A percentile compares a stretch with the other conserved stretches of the same genome.
phyloP scores from a whole-genome alignment of 2,113 vertebrate genomes.

The Saguinus imperator region DNA sequence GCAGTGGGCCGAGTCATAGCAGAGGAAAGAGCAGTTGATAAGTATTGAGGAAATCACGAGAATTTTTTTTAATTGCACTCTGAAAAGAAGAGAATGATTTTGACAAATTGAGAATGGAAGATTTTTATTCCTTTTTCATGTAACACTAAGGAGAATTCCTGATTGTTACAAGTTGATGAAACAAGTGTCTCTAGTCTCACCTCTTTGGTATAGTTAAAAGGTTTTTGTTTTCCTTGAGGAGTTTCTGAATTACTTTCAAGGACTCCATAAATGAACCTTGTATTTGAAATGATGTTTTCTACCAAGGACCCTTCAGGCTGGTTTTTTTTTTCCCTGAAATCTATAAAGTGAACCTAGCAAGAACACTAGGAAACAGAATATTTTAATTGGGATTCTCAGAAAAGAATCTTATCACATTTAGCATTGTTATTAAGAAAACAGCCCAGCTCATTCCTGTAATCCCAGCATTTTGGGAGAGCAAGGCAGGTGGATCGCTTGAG shows the following conservation, averaged over 20 bases:
- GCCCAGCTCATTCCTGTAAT: too few relatives aligned
- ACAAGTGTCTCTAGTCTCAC: neutral
- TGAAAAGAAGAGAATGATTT: neutral
- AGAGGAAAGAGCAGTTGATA: neutral
- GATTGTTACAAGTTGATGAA: neutral
- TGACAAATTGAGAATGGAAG: neutral
- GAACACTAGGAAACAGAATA: neutral
- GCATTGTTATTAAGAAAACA: neutral
- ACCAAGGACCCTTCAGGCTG: neutral
- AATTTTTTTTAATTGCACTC: neutral
- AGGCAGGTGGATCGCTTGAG: too few relatives aligned
- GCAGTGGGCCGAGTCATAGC: neutral
- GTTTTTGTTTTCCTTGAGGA: neutral
- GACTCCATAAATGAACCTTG: neutral
- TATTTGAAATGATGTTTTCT: conserved; percentile 31
- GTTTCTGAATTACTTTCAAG: conserved; percentile 23
- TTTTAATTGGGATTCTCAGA: neutral
- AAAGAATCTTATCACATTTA: conserved; percentile 29
- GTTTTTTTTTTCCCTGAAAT: neutral
- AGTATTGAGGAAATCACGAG: neutral
- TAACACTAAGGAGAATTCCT: neutral
- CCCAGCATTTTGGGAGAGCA: too few relatives aligned
- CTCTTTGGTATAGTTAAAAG: neutral
- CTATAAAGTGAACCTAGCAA: neutral
- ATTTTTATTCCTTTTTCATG: neutral